Base-by-base conservation (phyloP, 2,888 invertebrate species). In the Macaria liturata region DNA sequence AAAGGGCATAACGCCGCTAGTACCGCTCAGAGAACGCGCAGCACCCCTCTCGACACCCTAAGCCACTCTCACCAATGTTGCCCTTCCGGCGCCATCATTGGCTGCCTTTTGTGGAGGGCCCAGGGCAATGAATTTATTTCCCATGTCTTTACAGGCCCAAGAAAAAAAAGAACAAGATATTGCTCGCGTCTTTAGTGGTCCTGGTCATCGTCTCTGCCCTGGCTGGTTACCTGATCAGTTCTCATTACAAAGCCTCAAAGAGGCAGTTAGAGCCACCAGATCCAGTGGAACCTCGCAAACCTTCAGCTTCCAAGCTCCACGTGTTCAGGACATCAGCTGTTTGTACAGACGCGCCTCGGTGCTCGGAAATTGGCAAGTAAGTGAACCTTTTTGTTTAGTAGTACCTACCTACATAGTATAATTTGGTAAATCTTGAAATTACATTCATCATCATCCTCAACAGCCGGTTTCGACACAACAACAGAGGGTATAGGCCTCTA, bases 331-430 rank as follows among this genome's bases (percentile, higher is more conserved):
- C 88, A 48, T 95, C 94, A 0, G 97, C 96, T 0, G 95, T 97
- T 20, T 96, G 96, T 75, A 94, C 96, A 0, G 97, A 97, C 78
- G 95, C 95, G 4, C 92, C 93, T 3, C 93, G 93, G 4, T 97
- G 97, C 82, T 96, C 97, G 3, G 81, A 92, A 63, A 94, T 97
- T 68, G 97, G 97, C 81, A 95, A 93, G 97, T 97, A 87, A 84
- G 93, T 62, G 9, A 9, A 20, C 20, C 20, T 20, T 20, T 20
- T 20, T 20, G 20, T 20, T 20, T 20, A 20, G 20, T 20, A n/a
- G n/a, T n/a, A n/a, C n/a, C n/a, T n/a, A 20, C 20, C 20, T 20
- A 20, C 20, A 20, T 20, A 20, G 20, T 20, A 20, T 20, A 20
- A 20, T 20, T 20, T 20, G 20, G 20, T 20, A 20, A 20, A 20